Base-by-base conservation (phyloP, 2,888 invertebrate genomes). In the Dascillus cervinus region DNA sequence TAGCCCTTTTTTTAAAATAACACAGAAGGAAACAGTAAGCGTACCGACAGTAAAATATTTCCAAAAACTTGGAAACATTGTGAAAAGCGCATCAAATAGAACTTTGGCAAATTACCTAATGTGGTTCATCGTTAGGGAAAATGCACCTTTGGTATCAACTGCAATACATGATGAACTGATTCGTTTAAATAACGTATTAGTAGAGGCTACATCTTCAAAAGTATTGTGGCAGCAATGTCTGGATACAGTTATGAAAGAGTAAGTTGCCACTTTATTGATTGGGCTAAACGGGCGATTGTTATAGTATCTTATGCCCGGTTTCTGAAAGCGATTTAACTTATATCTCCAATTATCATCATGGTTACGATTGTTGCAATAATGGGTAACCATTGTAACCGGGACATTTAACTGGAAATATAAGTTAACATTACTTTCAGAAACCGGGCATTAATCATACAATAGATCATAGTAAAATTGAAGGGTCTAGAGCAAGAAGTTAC, bases 121-220 rank as follows among this genome's bases (percentile, higher is more conserved):
- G 14, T 25, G 25, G 25, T 25, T 25, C 13, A 15, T 25, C 4
- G 10, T 25, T 3, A 25, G 17, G 6, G 25, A 25, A 25, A 15
- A 14, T 6, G 14, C 17, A 8, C 25, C 25, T 15, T 25, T 15
- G 5, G 10, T 25, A 14, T 10, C 25, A 3, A 15, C 9, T 9
- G 10, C 10, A 15, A 25, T 25, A 8, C 14, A 14, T 15, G 25
- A 13, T 2, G 17, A 25, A 25, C 10, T 25, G 2, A 25, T 15
- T 6, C 11, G 14, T 25, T 9, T 25, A 2, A 25, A 25, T 14
- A 2, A 25, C 14, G 9, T 11, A 6, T 6, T 25, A 6, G 17
- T n/a, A n/a, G n/a, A n/a, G n/a, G n/a, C n/a, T n/a, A n/a, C n/a
- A n/a, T n/a, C n/a, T n/a, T n/a, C n/a, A 6, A 15, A 15, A 9